Evolutionary conservation across 2,113 vertebrate genomes (phyloP).

Genomic region (Anarrhichthys ocellatus): DNA sequence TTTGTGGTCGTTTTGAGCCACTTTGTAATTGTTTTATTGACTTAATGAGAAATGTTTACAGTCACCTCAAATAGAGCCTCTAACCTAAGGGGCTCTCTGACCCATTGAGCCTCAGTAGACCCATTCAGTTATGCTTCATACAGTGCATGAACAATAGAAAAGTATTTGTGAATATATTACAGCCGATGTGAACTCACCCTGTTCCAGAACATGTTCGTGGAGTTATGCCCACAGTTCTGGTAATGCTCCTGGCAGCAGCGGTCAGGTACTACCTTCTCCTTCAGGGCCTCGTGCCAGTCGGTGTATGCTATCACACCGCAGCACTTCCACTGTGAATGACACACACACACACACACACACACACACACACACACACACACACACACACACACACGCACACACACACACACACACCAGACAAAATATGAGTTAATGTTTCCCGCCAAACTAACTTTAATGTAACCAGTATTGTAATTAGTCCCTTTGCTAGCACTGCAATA

Average conservation of each 20-base stretch:
- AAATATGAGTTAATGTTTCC: conserved; percentile 16
- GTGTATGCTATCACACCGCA: conserved; percentile 94
- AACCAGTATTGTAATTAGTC: conserved; percentile 22
- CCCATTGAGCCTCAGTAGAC: neutral
- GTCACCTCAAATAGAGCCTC: neutral
- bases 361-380: conserved; percentile 3
- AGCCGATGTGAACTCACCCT: conserved; percentile 82
- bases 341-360: conserved; percentile 38
- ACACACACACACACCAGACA: neutral
- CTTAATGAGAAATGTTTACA: neutral
- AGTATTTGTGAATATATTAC: fast-evolving
- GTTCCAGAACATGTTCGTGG: conserved; percentile 91
- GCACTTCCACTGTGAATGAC: conserved; percentile 90
- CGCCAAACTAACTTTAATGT: conserved; percentile 29
- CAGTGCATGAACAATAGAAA: neutral
- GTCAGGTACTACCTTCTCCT: conserved; percentile 93
- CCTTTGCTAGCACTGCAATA: conserved; percentile 22
- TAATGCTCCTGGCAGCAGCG: conserved; percentile 97
- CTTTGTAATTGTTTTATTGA: conserved; percentile 3
- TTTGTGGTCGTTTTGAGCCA: neutral
- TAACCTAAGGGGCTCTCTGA: neutral
- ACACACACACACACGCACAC: neutral
- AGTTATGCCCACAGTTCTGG: conserved; percentile 92
- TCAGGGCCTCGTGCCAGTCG: conserved; percentile 93
- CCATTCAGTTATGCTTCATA: neutral